Base-by-base conservation (phyloP, 1,140 invertebrate genomes). In the Temnothorax longispinosus region DNA sequence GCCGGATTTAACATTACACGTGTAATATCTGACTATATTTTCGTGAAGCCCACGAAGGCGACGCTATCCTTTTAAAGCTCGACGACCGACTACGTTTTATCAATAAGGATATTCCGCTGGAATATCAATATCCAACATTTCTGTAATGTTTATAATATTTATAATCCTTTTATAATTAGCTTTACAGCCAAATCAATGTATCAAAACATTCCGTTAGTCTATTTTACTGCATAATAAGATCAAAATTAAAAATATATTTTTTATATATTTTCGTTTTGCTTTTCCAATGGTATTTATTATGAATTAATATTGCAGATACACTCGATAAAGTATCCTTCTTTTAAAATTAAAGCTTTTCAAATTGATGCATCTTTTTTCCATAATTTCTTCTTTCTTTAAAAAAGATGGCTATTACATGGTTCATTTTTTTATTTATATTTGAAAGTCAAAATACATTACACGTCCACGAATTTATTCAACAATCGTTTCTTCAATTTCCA, bases 1-100 rank as follows among this genome's bases (percentile, higher is more conserved):
- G 71, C 52, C 64, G 85, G 80, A 50, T 87, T 84, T 88, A 78
- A 78, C 38, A 54, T 52, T 80, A 64, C 64, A 72, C 62, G 85
- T 64, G 77, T 62, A 85, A 85, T 85, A 85, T 85, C 82, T 78
- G 75, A 85, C 58, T 76, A 85, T 85, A 85, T 78, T 85, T 77
- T 85, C 82, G 60, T 56, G 60, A 78, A 44, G 11, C 58, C 41
- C n/a, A 13, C 38, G 10, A 32, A 52, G 27, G 11, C 56, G 58
- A 77, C 74, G 15, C 10, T 54, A 65, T 27, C 32, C 44, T 88
- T 81, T 78, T 52, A 69, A 72, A 72, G 72, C 35, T 85, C 11
- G 27, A 60, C 10, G 54, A 69, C 8, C 21, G 11, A 58, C 13
- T n/a, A 72, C 15, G 11, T 72, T 44, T 10, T 41, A 44, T 3